Evolutionary conservation across 1,140 invertebrate genomes (phyloP), one percentile per base, ranked within the genome.

Genomic region (Himalopsyche phryganea): DNA sequence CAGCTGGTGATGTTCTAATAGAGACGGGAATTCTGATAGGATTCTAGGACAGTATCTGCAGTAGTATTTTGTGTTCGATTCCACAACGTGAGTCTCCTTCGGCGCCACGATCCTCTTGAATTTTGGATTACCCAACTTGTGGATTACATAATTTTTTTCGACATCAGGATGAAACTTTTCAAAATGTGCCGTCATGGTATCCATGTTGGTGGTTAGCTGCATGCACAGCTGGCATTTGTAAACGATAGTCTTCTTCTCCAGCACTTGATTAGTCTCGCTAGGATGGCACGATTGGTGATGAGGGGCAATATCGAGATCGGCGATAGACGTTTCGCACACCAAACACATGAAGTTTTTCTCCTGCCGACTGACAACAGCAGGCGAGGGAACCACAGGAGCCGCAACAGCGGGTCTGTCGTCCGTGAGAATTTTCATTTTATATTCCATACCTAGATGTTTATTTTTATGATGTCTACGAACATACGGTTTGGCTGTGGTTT

Each of bases 81-180:
- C 17, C 2, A 19, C 42, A 45, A 17, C 13, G 2, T 7, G 14
- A 6, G 18, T 5, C 0, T 32, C 14, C 17, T 46, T 46, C 9
- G 6, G 33, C 7, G 42, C 2, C 1, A 46, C 1, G 1, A 20
- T 36, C 20, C 14, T 46, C 15, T 55, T 55, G 10, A 18, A 17
- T 48, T 55, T 55, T 11, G 52, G 52, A 55, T 36, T 48, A 6
- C 52, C 52, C n/a, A 55, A 20, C 20, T 38, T 47, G 18, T 55
- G 52, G 28, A 55, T 55, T 13, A 55, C 52, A 38, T 55, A 55
- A 28, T 55, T 55, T 14, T 23, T 9, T 19, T 55, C 52, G 10
- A 11, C 10, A 3, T 19, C 19, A 1, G 47, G 36, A 44, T 57
- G 54, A 19, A 23, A 17, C 6, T 13, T n/a, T 10, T 33, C 28